phyloP scores from a whole-genome alignment of 1,140 invertebrate genomes.

The Bombyx mandarina region DNA sequence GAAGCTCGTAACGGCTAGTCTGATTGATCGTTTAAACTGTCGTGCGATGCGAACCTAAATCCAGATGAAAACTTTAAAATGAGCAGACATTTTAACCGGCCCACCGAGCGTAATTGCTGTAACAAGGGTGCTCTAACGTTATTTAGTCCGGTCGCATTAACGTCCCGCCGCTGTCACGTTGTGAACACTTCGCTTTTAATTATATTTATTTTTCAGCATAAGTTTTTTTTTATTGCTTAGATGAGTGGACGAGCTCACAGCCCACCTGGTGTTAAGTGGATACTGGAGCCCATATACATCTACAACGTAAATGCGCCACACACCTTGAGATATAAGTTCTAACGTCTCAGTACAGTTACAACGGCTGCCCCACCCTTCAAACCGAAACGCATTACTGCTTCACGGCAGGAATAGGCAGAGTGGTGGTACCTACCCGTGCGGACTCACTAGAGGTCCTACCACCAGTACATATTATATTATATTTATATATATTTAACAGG shows the following conservation, averaged over 20 bases:
- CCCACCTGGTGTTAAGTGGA: no score
- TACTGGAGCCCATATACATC: no score
- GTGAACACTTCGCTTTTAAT: conserved; percentile 36
- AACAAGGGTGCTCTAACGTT: conserved; percentile 59
- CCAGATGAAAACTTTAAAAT: conserved; percentile 42
- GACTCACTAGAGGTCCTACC: no score
- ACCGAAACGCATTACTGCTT: no score
- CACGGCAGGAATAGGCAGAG: no score
- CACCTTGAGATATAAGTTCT: no score
- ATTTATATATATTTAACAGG: neutral
- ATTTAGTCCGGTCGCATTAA: conserved; percentile 50
- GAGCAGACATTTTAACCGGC: conserved; percentile 13
- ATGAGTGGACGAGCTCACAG: no score
- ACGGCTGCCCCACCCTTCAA: no score
- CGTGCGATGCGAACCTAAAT: conserved; percentile 33
- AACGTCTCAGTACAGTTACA: no score
- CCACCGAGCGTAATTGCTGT: conserved; percentile 44
- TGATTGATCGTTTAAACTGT: conserved; percentile 40
- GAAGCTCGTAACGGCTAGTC: conserved; percentile 1
- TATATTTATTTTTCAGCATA: conserved; percentile 45
- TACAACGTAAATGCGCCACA: no score
- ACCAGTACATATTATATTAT: conserved; percentile 13
- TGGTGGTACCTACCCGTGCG: no score
- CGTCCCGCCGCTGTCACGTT: conserved; percentile 34
- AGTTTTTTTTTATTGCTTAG: no score